Evolutionary conservation across 2,113 vertebrate species (phyloP).

Genomic region (Serinus canaria): DNA sequence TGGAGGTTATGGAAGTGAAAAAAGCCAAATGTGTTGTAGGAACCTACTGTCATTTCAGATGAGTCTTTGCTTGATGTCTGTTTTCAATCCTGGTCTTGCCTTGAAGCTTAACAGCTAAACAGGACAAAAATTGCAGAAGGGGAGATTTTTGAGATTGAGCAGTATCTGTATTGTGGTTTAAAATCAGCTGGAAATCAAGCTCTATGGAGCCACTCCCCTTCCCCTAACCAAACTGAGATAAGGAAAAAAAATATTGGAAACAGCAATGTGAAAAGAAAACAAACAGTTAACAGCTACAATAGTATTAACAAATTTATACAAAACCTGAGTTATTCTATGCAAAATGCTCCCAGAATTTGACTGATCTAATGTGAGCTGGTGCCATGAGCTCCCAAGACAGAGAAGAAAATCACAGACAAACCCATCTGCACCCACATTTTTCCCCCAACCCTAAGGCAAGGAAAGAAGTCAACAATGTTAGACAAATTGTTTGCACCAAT

Average conservation of each 20-base stretch:
- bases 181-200: neutral
- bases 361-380: neutral
- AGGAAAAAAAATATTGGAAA: neutral
- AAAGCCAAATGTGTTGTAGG: fast-evolving
- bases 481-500: neutral
- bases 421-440: fast-evolving
- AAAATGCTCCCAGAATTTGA: fast-evolving
- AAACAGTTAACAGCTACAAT: neutral
- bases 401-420: neutral
- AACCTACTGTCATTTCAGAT: neutral
- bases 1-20: neutral
- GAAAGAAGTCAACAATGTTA: neutral
- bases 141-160: neutral
- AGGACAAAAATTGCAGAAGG: neutral
- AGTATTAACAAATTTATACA: neutral
- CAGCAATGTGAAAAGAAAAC: neutral
- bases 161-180: neutral
- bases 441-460: neutral
- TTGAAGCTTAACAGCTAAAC: neutral
- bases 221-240: neutral
- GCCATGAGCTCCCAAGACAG: neutral
- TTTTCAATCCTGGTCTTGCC: neutral
- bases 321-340: neutral
- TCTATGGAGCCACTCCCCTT: neutral
- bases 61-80: neutral